Conservation (phyloP, 2,797 vertebrate genomes). For the Podargus strigoides region DNA sequence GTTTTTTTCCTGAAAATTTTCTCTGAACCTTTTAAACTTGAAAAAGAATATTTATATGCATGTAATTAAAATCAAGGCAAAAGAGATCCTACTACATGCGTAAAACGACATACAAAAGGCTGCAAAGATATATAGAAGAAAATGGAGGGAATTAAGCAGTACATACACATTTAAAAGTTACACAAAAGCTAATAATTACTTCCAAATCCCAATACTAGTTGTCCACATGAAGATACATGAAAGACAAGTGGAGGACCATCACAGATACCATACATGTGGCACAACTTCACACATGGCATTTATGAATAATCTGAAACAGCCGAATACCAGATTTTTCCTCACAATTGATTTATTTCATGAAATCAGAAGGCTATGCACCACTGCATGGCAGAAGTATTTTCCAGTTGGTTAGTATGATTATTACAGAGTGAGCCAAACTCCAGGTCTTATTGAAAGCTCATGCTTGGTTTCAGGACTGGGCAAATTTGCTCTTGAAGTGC, state of each 20-base stretch:
- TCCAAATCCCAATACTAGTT: neutral
- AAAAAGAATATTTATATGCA: neutral
- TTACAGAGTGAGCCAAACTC: neutral
- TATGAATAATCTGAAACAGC: neutral
- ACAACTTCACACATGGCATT: neutral
- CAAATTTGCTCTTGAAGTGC: neutral
- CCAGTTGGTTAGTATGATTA: neutral
- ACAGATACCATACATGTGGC: neutral
- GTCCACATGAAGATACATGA: neutral
- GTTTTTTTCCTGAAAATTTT: neutral
- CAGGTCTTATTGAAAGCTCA: neutral
- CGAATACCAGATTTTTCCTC: neutral
- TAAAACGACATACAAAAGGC: neutral
- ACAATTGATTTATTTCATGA: neutral
- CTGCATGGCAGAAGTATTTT: neutral
- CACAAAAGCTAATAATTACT: neutral
- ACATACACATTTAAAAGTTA: neutral
- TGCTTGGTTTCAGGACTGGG: neutral
- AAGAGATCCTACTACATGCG: neutral
- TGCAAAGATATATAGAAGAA: neutral
- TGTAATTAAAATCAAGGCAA: neutral
- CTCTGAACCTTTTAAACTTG: neutral
- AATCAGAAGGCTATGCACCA: neutral
- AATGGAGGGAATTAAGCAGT: neutral
- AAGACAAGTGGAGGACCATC: neutral